Base-by-base conservation (phyloP, 2,797 vertebrate species). In the Pseudomugil tenellus region DNA sequence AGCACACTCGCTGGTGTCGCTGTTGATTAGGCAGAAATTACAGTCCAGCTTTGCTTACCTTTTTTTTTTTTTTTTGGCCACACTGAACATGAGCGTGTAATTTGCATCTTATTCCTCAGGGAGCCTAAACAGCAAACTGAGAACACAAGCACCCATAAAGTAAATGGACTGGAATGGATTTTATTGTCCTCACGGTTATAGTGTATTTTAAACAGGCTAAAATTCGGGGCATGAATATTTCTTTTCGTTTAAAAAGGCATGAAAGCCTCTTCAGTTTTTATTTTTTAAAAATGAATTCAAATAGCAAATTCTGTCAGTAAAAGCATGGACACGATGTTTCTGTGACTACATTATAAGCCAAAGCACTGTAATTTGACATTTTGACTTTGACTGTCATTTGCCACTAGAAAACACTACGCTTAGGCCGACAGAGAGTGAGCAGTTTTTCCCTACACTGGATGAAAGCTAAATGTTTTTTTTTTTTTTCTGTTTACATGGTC, bases 21-120 rank as follows among this genome's bases (percentile, higher is more conserved):
- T 63, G 39, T 64, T 83, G 63, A 87, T 86, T 83, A 62, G 59
- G 59, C 58, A 67, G 67, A 51, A 78, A 68, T 87, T 72, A 72
- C 60, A 59, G 71, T 64, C 37, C 54, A 63, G 51, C 41, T 67
- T 31, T 34, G 52, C 35, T 53, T 41, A 37, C 52, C 65, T 67
- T 69, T 43, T 69, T 63, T 80, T 67, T 69, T 43, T 69, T 63
- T 80, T 65, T 84, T 79, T 49, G 32, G 73, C 56, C 32, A 67
- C 55, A 54, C 59, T 73, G n/a, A 77, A 63, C 39, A 62, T 71
- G 28, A 66, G 72, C 51, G 66, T 49, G 43, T 67, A 74, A 72
- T 79, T 52, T 77, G 56, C 12, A 70, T 72, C 59, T 28, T 21
- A 12, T 56, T 51, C 58, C 51, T 37, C 37, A 54, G 14, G 55